Evolutionary conservation across 2,888 invertebrate species (phyloP).

Genomic region (Ennomos erosarius): DNA sequence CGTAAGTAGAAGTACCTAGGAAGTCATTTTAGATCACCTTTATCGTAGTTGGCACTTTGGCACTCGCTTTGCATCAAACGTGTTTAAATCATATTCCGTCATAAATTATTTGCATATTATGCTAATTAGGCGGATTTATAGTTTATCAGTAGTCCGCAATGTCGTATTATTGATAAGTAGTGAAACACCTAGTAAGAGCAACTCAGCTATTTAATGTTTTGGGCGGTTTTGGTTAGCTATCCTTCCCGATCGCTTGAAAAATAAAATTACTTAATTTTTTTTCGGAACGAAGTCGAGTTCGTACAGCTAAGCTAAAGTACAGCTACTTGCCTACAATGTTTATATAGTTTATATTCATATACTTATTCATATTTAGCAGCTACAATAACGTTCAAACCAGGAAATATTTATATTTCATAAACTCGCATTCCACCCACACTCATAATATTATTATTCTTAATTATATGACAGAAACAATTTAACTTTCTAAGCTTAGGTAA

Average conservation of each 20-base stretch:
- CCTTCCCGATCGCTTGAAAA: no score
- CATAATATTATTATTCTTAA: background rate
- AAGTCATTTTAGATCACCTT: conserved; percentile 41
- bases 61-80: conserved; percentile 31
- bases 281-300: no score
- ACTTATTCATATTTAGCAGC: background rate
- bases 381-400: background rate
- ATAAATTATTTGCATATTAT: conserved; percentile 40
- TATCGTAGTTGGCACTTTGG: conserved; percentile 53
- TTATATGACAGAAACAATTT: conserved; percentile 8
- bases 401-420: background rate
- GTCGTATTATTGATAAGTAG: conserved; percentile 8
- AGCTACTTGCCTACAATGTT: no score
- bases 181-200: no score
- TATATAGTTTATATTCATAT: no score
- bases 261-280: no score
- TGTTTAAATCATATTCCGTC: conserved; percentile 40
- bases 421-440: conserved; percentile 6
- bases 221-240: no score
- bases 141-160: background rate
- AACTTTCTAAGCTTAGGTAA: conserved; percentile 18
- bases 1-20: no score
- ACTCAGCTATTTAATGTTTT: no score
- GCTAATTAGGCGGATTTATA: conserved; percentile 26
- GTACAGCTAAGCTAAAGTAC: no score